phyloP scores from a whole-genome alignment of 2,113 vertebrate genomes.

The Xenopus borealis region DNA sequence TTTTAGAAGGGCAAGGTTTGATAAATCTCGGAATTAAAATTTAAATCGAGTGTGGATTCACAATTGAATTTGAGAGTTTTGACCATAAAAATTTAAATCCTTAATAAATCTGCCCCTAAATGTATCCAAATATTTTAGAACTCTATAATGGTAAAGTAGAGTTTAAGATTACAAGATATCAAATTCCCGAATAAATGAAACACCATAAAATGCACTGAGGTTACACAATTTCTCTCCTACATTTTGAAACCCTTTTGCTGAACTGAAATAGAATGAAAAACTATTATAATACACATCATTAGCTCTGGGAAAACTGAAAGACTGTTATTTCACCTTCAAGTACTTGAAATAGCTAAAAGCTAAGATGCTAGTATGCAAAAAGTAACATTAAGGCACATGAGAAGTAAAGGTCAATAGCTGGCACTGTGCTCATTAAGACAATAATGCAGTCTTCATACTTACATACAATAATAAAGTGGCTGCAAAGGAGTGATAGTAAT shows the following conservation, averaged over 20 bases:
- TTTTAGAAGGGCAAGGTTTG: too few relatives aligned
- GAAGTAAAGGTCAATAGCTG: neutral
- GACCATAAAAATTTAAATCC: too few relatives aligned
- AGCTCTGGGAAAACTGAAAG: neutral
- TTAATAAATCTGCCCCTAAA: too few relatives aligned
- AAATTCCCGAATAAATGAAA: too few relatives aligned
- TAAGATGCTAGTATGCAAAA: constrained; percentile 11
- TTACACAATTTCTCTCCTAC: too few relatives aligned
- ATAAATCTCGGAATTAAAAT: too few relatives aligned
- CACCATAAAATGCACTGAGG: too few relatives aligned
- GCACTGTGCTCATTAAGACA: constrained; percentile 9
- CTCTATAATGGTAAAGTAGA: too few relatives aligned
- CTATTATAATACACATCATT: constrained; percentile 8
- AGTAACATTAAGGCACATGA: constrained; percentile 8
- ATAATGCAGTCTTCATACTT: neutral
- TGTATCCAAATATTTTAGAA: too few relatives aligned
- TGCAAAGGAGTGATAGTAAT: neutral
- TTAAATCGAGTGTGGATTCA: too few relatives aligned
- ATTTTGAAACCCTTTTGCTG: neutral
- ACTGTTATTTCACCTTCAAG: neutral
- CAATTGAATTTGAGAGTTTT: too few relatives aligned
- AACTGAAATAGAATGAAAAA: constrained; percentile 5
- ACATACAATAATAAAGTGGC: neutral
- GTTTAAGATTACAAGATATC: too few relatives aligned
- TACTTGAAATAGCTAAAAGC: constrained; percentile 4